Percentiles rank a stretch among this genome's conserved stretches.
These are phyloP conservation scores for Ramphastos sulfuratus DNA, from an alignment of 2,113 vertebrate species.

Conservation along the genomic window DNA sequence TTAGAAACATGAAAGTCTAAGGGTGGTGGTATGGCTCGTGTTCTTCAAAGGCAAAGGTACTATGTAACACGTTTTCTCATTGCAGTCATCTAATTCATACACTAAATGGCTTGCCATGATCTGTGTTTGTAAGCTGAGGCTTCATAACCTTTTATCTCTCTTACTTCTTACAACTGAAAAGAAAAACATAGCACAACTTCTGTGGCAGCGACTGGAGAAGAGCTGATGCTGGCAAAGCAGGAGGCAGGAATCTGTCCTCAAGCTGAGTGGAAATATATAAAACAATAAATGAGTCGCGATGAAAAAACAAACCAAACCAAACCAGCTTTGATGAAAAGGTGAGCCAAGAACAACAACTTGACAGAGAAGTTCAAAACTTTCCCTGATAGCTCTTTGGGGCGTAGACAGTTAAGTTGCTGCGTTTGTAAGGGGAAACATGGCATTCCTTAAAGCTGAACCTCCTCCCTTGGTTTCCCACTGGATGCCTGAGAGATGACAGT, in stretches of 20 bases:
- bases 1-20: background rate
- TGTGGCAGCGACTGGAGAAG: background rate
- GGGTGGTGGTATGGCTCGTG: background rate
- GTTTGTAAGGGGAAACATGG: constrained; percentile 18
- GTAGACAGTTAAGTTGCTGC: constrained; percentile 39
- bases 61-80: background rate
- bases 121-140: background rate
- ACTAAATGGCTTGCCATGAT: background rate
- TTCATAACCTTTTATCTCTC: background rate
- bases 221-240: constrained; percentile 4
- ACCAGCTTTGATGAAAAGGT: background rate
- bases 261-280: background rate
- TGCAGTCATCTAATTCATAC: background rate
- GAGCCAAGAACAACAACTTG: constrained; percentile 38
- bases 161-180: background rate
- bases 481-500: constrained; percentile 65
- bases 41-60: background rate
- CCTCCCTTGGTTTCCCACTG: constrained; percentile 59
- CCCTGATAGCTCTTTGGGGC: constrained; percentile 1
- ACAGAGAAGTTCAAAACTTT: background rate
- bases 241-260: background rate
- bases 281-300: background rate
- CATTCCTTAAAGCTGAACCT: constrained; percentile 64
- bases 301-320: background rate
- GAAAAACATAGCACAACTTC: background rate